Evolutionary conservation across 1,140 invertebrate species (phyloP).

Genomic region (Drosophila athabasca): DNA sequence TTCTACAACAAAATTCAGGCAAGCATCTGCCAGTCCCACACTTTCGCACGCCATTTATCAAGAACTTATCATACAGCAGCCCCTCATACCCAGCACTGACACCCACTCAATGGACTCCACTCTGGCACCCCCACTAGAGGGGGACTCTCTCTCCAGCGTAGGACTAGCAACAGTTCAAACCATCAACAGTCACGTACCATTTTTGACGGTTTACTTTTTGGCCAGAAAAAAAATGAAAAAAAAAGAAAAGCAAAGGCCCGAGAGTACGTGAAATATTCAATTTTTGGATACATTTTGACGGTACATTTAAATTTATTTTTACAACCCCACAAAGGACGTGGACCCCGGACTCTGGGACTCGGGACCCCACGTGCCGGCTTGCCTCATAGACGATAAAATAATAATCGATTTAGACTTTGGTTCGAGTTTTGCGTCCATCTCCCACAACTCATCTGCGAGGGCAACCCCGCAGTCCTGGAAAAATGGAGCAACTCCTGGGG

Average conservation of each 20-base stretch:
- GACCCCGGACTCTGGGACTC: constrained; percentile 9
- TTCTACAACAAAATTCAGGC: no score
- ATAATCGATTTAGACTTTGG: constrained; percentile 78
- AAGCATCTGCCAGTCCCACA: background rate
- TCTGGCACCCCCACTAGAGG: background rate
- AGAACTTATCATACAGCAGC: constrained; percentile 6
- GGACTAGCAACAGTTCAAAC: constrained; percentile 41
- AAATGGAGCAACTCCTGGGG: constrained; percentile 53
- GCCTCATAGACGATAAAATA: constrained; percentile 67
- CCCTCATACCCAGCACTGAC: no score
- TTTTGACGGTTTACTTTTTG: constrained; percentile 42
- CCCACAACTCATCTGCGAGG: constrained; percentile 49
- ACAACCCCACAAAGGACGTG: constrained; percentile 48
- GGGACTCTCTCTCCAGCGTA: background rate
- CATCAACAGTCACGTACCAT: constrained; percentile 63
- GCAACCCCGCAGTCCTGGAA: constrained; percentile 4
- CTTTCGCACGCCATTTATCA: constrained; percentile 28
- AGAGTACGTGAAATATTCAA: constrained; percentile 59
- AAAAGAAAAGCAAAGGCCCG: background rate
- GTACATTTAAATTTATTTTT: constrained; percentile 74
- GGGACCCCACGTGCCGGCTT: constrained; percentile 25
- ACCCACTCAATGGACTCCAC: constrained; percentile 7
- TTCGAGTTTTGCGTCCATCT: constrained; percentile 36
- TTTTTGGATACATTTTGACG: constrained; percentile 71
- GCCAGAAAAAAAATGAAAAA: constrained; percentile 3